A percentile compares a stretch with the other conserved stretches of the same genome.
Conservation (phyloP, 2,888 invertebrate species). For the Neoaliturus tenellus region DNA sequence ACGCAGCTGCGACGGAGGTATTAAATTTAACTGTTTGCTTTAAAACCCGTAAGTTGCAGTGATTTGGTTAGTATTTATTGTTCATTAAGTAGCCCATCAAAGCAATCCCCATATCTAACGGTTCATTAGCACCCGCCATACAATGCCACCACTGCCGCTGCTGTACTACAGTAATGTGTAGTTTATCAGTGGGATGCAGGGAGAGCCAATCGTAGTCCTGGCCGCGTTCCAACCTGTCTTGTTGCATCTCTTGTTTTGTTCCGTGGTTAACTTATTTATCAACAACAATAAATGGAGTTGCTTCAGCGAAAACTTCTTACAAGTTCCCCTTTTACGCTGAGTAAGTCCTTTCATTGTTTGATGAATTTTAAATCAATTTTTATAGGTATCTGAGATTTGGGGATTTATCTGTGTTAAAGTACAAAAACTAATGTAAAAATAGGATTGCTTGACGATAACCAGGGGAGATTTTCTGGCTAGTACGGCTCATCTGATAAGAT, state of each 20-base stretch:
- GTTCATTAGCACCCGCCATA: background rate
- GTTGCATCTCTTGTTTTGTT: slow-evolving; percentile 16
- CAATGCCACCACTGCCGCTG: too few species aligned
- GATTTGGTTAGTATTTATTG: too few species aligned
- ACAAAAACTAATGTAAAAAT: too few species aligned
- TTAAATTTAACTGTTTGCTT: background rate
- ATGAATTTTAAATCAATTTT: too few species aligned
- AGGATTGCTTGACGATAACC: too few species aligned
- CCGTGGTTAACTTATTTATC: slow-evolving; percentile 16
- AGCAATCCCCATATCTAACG: background rate
- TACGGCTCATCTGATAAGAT: too few species aligned
- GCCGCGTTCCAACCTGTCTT: background rate
- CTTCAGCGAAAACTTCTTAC: background rate
- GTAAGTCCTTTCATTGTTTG: background rate
- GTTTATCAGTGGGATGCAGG: background rate
- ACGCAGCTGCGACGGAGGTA: too few species aligned
- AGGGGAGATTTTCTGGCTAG: too few species aligned
- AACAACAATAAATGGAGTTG: slow-evolving; percentile 26
- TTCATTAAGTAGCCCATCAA: background rate
- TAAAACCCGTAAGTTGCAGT: too few species aligned
- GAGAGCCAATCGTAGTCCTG: background rate
- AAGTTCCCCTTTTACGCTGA: background rate
- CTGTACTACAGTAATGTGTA: background rate
- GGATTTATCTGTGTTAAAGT: too few species aligned
- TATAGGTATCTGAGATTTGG: too few species aligned